Conservation (phyloP, 1,140 invertebrate genomes). For the Wasmannia auropunctata region DNA sequence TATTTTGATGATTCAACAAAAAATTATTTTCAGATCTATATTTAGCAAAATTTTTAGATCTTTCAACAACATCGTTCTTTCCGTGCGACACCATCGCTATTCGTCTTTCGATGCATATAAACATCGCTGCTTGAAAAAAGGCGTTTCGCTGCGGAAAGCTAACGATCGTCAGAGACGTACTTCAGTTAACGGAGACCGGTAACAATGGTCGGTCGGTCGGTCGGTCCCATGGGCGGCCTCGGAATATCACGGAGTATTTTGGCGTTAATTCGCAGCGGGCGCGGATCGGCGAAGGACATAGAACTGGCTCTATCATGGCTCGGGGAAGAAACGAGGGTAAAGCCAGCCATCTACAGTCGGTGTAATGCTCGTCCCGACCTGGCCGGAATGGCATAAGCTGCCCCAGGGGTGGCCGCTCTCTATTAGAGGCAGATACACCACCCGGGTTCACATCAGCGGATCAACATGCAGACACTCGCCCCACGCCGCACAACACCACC, state of each 20-base stretch:
- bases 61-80: too few species aligned
- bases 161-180: slow-evolving; percentile 30
- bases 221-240: slow-evolving; percentile 45
- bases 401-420: slow-evolving; percentile 66
- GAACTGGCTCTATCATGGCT: slow-evolving; percentile 58
- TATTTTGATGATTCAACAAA: too few species aligned
- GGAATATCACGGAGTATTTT: slow-evolving; percentile 68
- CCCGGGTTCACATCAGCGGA: slow-evolving; percentile 64
- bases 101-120: slow-evolving; percentile 2
- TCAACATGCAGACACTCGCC: slow-evolving; percentile 53
- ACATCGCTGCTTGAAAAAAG: background rate
- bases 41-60: too few species aligned
- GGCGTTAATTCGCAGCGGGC: slow-evolving; percentile 68
- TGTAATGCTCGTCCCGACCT: slow-evolving; percentile 53
- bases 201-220: slow-evolving; percentile 33
- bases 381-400: slow-evolving; percentile 61
- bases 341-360: slow-evolving; percentile 35
- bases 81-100: too few species aligned
- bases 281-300: slow-evolving; percentile 39
- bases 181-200: slow-evolving; percentile 41
- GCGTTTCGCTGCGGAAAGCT: slow-evolving; percentile 11
- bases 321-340: slow-evolving; percentile 59
- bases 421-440: slow-evolving; percentile 61
- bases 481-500: too few species aligned
- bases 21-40: too few species aligned